Evolutionary conservation across 92 coral and sea anemone genomes (phyloP).

Genomic region (Parazoanthus darwini): DNA sequence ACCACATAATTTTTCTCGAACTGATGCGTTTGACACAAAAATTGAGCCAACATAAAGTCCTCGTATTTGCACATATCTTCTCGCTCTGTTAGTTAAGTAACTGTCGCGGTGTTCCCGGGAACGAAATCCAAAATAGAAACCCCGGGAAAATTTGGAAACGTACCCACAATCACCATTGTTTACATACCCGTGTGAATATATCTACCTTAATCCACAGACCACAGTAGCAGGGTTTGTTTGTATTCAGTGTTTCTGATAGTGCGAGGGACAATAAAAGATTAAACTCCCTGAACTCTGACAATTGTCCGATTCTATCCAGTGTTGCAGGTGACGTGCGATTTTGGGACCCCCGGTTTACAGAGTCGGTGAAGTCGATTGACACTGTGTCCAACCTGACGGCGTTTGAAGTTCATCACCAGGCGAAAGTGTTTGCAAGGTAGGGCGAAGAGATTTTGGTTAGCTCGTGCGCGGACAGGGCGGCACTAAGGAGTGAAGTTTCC

Average conservation of each 20-base stretch:
- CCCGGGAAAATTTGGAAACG: too few relatives aligned
- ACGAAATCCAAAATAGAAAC: too few relatives aligned
- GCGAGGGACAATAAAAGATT: neutral
- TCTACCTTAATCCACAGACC: neutral
- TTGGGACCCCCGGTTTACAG: constrained; percentile 98
- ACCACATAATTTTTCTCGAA: too few relatives aligned
- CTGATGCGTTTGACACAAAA: too few relatives aligned
- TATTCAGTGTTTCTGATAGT: too few relatives aligned
- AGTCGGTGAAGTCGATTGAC: constrained; percentile 82
- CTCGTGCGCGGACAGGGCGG: neutral
- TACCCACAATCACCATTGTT: too few relatives aligned
- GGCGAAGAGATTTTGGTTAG: neutral
- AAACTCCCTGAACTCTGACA: neutral
- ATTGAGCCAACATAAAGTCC: too few relatives aligned
- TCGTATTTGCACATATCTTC: too few relatives aligned
- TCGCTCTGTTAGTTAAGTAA: too few relatives aligned
- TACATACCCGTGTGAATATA: neutral
- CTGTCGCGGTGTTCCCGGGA: too few relatives aligned
- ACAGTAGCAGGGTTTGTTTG: neutral
- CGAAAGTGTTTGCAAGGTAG: constrained; percentile 88
- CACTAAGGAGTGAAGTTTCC: too few relatives aligned
- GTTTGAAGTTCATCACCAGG: constrained; percentile 92
- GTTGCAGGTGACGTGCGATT: constrained; percentile 92
- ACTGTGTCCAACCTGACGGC: constrained; percentile 83
- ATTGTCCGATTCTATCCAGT: constrained; percentile 43